A percentile compares a stretch with the other conserved stretches of the same genome.
Evolutionary conservation across 2,797 vertebrate species (phyloP).

Genomic region (Typhlichthys eigenmanni): DNA sequence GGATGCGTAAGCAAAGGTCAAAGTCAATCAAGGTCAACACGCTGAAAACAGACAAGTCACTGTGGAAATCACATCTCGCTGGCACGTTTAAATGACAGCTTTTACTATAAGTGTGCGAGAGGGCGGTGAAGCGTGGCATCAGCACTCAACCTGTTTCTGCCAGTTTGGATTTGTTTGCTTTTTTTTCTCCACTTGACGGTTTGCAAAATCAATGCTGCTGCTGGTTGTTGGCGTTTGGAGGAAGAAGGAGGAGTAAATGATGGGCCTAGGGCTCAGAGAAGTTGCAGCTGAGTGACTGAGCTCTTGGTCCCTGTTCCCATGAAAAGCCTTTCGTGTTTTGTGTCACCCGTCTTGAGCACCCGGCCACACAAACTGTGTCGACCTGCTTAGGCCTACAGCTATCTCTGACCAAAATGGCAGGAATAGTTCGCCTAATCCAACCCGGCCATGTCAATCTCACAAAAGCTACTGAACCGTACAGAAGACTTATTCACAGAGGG

Average conservation of each 20-base stretch:
- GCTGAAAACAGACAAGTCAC: too few species aligned
- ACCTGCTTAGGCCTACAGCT: conserved; percentile 49
- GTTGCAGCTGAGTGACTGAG: conserved; percentile 24
- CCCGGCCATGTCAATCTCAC: conserved; percentile 37
- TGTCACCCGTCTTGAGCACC: conserved; percentile 33
- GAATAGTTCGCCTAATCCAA: conserved; percentile 53
- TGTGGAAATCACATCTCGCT: conserved; percentile 41
- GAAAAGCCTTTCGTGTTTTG: conserved; percentile 12
- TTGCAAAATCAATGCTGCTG: background rate
- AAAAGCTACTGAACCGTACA: conserved; percentile 25
- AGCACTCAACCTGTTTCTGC: conserved; percentile 11
- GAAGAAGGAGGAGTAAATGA: too few species aligned
- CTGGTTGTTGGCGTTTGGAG: background rate
- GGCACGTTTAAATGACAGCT: conserved; percentile 57
- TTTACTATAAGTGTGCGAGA: conserved; percentile 22
- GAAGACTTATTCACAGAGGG: background rate
- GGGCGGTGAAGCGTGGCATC: conserved; percentile 18
- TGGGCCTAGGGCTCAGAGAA: conserved; percentile 27
- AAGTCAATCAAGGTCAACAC: too few species aligned
- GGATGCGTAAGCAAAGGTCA: too few species aligned
- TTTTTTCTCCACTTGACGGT: background rate
- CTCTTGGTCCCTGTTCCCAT: conserved; percentile 17
- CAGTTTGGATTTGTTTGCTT: conserved; percentile 11
- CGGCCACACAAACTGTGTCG: conserved; percentile 37
- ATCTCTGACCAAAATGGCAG: conserved; percentile 41